Conservation (phyloP, 1,140 invertebrate species). For the Lasioglossum baleicum region DNA sequence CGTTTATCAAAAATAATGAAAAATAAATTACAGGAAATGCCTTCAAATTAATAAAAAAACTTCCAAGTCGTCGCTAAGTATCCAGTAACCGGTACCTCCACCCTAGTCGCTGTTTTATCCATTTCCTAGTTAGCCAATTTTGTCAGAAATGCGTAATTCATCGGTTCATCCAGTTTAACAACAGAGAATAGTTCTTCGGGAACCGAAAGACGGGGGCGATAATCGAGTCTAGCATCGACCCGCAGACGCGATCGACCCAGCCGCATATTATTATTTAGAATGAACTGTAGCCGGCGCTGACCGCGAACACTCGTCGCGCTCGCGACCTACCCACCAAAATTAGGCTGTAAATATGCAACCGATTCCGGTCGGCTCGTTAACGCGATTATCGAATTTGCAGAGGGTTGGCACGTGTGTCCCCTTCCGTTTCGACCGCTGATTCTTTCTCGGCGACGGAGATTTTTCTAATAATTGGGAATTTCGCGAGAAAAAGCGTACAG, state of each 20-base stretch:
- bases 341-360: slow-evolving; percentile 5
- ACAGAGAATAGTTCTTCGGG: no score
- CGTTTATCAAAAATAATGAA: no score
- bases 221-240: slow-evolving; percentile 39
- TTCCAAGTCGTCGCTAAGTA: no score
- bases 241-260: slow-evolving; percentile 23
- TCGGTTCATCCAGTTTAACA: no score
- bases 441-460: neutral
- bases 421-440: neutral
- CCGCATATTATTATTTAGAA: slow-evolving; percentile 34
- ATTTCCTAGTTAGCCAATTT: no score
- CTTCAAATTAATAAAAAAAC: no score
- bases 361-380: slow-evolving; percentile 15
- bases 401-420: neutral
- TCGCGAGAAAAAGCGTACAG: no score
- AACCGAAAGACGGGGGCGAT: neutral
- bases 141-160: no score
- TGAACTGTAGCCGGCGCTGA: slow-evolving; percentile 15
- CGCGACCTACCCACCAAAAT: slow-evolving; percentile 5
- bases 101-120: no score
- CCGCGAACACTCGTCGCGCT: slow-evolving; percentile 16
- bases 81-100: no score
- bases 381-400: slow-evolving; percentile 7
- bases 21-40: no score
- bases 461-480: no score